phyloP scores from a whole-genome alignment of 1,140 invertebrate genomes.

The Halictus rubicundus region DNA sequence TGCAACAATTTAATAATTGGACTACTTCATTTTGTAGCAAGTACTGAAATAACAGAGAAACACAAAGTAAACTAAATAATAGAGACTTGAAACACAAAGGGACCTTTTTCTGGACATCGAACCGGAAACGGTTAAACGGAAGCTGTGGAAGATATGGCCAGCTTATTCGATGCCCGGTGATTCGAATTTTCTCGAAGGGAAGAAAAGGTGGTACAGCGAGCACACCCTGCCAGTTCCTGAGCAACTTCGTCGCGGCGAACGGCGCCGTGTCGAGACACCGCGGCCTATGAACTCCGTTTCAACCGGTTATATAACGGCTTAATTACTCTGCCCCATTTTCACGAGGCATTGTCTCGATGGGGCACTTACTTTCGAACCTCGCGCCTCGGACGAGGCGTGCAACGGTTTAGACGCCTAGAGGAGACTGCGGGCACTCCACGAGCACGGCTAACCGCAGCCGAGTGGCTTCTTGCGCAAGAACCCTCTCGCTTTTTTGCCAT shows the following conservation, averaged over 20 bases:
- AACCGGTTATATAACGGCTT: conserved; percentile 75
- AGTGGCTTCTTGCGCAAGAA: conserved; percentile 55
- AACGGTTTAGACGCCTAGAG: conserved; percentile 58
- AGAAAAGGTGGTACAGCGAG: conserved; percentile 9
- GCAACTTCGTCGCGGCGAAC: conserved; percentile 23
- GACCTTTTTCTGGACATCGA: too few species aligned
- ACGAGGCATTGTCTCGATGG: conserved; percentile 74
- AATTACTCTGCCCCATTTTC: conserved; percentile 78
- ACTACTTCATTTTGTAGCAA: too few species aligned
- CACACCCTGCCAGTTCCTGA: conserved; percentile 52
- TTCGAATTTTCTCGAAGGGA: background rate
- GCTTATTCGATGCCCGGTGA: too few species aligned
- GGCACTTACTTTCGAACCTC: conserved; percentile 71
- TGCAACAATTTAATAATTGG: too few species aligned
- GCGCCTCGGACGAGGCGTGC: conserved; percentile 55
- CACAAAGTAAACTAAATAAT: too few species aligned
- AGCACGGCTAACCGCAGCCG: conserved; percentile 54
- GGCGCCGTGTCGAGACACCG: conserved; percentile 58
- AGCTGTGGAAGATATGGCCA: too few species aligned
- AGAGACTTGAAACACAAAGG: too few species aligned
- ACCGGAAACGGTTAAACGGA: too few species aligned
- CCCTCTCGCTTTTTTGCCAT: conserved; percentile 1
- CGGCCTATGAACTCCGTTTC: conserved; percentile 66
- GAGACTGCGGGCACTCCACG: conserved; percentile 45
- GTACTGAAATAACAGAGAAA: too few species aligned